Base-by-base conservation (phyloP, 2,888 invertebrate genomes). In the Sesia apiformis region DNA sequence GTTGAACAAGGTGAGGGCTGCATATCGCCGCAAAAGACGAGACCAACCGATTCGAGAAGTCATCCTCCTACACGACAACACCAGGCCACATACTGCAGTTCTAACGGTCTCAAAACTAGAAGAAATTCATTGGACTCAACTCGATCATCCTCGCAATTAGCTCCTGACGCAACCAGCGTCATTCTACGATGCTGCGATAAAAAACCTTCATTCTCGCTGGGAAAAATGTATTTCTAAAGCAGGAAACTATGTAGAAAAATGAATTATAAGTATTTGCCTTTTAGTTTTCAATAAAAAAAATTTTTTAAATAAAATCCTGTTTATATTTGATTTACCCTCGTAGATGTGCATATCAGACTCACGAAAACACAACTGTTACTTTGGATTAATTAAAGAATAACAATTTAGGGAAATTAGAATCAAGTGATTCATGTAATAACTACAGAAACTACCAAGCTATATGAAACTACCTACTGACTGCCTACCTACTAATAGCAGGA, bases 401-500 rank as follows among this genome's bases (percentile, higher is more conserved):
- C 23, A 23, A 23, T 23, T 23, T 23, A 23, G 23, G 23, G 23
- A 23, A 23, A 23, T 23, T 23, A 23, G 23, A 23, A 23, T 23
- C 23, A 23, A 23, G 23, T 23, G 23, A 23, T 23, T 23, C 2
- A 23, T 23, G 1, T 23, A 23, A 23, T 23, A 23, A 23, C 23
- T 23, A 23, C 23, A 23, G 23, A 23, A 23, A 23, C 23, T 23
- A 23, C 1, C 23, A 2, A 23, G 23, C 23, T 23, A 23, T 23
- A 23, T 23, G 23, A 1, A 23, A 23, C 23, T 23, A 23, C 23
- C 23, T 23, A 23, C 23, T 23, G 23, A 61, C 57, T 55, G 41
- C 52, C 53, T 58, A 55, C 53, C 4, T 46, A 46, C 52, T 53
- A 50, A 52, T 39, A 49, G 65, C 70, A 56, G 65, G 71, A 61